Evolutionary conservation across 1,140 invertebrate genomes (phyloP).

Genomic region (Radopholus similis): DNA sequence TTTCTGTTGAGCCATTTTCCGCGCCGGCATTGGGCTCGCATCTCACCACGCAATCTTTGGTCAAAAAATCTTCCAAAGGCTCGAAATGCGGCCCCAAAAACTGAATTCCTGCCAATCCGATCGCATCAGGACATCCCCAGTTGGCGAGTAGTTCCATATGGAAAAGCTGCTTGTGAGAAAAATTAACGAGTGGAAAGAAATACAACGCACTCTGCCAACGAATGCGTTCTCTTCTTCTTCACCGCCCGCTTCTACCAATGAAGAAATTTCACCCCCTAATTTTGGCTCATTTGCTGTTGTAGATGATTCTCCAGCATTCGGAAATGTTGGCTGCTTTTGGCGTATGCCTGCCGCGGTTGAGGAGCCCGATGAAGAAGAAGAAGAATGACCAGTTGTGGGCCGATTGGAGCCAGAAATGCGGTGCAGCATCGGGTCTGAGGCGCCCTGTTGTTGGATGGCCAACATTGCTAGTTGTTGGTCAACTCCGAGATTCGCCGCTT

Average conservation of each 20-base stretch:
- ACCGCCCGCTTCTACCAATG: neutral
- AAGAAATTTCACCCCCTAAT: too few species aligned
- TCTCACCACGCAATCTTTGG: constrained; percentile 50
- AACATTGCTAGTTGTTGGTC: too few species aligned
- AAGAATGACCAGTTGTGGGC: constrained; percentile 1
- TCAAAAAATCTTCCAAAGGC: constrained; percentile 49
- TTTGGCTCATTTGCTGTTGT: too few species aligned
- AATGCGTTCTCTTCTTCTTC: neutral
- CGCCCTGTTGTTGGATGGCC: neutral
- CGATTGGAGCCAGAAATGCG: neutral
- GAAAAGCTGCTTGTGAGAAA: constrained; percentile 59
- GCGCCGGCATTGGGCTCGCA: constrained; percentile 39
- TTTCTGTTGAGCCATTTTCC: neutral
- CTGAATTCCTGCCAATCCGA: constrained; percentile 64
- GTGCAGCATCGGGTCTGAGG: neutral
- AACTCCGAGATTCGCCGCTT: too few species aligned
- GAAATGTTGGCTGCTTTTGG: too few species aligned
- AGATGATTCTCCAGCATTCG: too few species aligned
- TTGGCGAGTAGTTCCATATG: constrained; percentile 63
- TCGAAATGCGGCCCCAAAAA: constrained; percentile 62
- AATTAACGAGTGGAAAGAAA: neutral
- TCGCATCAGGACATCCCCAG: constrained; percentile 63
- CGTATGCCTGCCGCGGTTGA: neutral
- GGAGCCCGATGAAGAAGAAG: neutral
- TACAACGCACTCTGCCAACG: neutral